Evolutionary conservation across 2,888 invertebrate species (phyloP).

Genomic region (Hybos culiciformis): DNA sequence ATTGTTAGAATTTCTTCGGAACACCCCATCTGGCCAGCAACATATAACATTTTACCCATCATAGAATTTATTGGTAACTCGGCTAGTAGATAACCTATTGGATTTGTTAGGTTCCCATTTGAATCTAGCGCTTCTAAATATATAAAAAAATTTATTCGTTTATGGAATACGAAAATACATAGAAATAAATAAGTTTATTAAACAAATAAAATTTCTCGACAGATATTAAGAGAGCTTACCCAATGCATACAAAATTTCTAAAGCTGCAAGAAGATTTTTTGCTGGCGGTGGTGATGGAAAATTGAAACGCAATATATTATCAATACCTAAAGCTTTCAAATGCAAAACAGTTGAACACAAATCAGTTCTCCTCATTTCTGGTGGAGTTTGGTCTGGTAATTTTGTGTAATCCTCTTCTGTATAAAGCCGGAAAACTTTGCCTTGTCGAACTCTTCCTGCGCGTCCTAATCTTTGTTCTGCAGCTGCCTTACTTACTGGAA

Average conservation of each 20-base stretch:
- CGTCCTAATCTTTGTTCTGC: constrained; percentile 87
- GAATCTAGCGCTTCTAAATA: constrained; percentile 53
- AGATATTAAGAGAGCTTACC: constrained; percentile 23
- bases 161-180: background rate
- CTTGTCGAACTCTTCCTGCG: constrained; percentile 71
- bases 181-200: background rate
- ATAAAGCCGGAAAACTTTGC: constrained; percentile 75
- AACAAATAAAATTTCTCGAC: too few species aligned
- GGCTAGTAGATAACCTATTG: constrained; percentile 71
- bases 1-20: constrained; percentile 84
- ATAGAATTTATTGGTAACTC: constrained; percentile 83
- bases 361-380: constrained; percentile 87
- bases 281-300: constrained; percentile 91
- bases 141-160: background rate
- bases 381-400: constrained; percentile 58
- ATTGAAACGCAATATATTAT: constrained; percentile 79
- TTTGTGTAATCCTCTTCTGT: constrained; percentile 62
- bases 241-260: constrained; percentile 81
- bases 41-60: constrained; percentile 71
- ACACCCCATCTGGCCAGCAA: constrained; percentile 77
- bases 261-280: constrained; percentile 63
- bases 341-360: constrained; percentile 74
- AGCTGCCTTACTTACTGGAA: constrained; percentile 74
- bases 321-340: constrained; percentile 86
- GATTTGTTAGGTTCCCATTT: constrained; percentile 59